phyloP scores from a whole-genome alignment of 2,888 invertebrate species.

The Acanthosoma haemorrhoidale region DNA sequence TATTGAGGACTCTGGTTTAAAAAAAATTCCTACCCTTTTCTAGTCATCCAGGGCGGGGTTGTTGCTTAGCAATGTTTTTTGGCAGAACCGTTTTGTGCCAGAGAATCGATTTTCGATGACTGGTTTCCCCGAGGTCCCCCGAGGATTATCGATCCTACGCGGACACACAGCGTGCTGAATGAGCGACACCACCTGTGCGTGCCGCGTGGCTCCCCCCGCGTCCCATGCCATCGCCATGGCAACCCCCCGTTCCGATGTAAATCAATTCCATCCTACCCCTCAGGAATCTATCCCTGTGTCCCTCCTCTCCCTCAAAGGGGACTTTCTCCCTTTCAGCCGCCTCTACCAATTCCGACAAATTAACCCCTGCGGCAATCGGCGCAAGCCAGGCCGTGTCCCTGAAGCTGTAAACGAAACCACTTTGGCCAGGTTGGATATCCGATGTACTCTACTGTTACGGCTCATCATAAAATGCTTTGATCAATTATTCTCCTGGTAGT shows the following conservation, averaged over 20 bases:
- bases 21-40: too few relatives aligned
- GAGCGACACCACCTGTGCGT: constrained; percentile 15
- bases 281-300: not conserved
- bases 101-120: too few relatives aligned
- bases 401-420: not conserved
- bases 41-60: too few relatives aligned
- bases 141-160: constrained; percentile 14
- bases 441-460: too few relatives aligned
- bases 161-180: not conserved
- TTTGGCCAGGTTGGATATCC: too few relatives aligned
- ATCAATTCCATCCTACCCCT: constrained; percentile 10
- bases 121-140: too few relatives aligned
- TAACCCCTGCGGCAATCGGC: not conserved
- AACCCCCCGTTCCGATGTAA: constrained; percentile 25
- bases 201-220: constrained; percentile 11
- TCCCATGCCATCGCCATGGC: constrained; percentile 17
- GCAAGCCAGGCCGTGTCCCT: too few relatives aligned
- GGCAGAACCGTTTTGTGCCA: too few relatives aligned
- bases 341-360: not conserved
- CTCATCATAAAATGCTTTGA: too few relatives aligned
- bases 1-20: too few relatives aligned
- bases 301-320: not conserved
- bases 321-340: constrained; percentile 13
- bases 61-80: too few relatives aligned
- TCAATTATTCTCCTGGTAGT: too few relatives aligned